A percentile compares a stretch with the other conserved stretches of the same genome.
phyloP scores from a whole-genome alignment of 2,797 vertebrate genomes.

The Eulemur rubriventer region DNA sequence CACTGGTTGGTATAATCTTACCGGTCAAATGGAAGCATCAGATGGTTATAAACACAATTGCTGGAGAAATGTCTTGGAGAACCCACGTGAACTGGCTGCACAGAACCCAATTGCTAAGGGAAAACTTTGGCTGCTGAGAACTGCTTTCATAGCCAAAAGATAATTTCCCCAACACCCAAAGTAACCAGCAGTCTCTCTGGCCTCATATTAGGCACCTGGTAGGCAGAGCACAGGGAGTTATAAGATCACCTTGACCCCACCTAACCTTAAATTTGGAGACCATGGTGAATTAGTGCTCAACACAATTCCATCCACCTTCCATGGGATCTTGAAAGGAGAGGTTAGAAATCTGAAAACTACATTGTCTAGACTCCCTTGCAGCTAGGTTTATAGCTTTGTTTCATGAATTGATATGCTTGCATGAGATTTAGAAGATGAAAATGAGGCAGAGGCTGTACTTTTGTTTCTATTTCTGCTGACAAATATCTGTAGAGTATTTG shows the following conservation, averaged over 20 bases:
- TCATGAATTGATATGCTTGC: not conserved
- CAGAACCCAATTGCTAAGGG: not conserved
- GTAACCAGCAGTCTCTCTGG: not conserved
- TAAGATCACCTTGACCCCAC: not conserved
- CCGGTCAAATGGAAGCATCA: not conserved
- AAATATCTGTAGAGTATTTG: not conserved
- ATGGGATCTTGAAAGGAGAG: not conserved
- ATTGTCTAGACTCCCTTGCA: not conserved
- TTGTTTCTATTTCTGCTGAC: not conserved
- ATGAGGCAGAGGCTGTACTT: not conserved
- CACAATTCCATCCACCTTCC: not conserved
- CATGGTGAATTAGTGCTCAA: not conserved
- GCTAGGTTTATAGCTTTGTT: not conserved
- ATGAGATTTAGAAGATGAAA: conserved; percentile 10
- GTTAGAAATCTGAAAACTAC: not conserved
- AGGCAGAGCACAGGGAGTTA: not conserved
- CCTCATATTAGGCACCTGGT: not conserved
- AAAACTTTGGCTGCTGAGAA: not conserved
- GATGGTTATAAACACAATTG: not conserved
- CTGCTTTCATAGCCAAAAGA: not conserved
- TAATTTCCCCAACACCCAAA: not conserved
- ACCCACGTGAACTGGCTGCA: not conserved
- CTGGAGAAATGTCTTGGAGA: not conserved
- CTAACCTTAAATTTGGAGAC: not conserved
- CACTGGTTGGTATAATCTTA: not conserved